Percentiles rank a stretch among this genome's conserved stretches.
phyloP scores from a whole-genome alignment of 2,113 vertebrate genomes.

The Megaptera novaeangliae region DNA sequence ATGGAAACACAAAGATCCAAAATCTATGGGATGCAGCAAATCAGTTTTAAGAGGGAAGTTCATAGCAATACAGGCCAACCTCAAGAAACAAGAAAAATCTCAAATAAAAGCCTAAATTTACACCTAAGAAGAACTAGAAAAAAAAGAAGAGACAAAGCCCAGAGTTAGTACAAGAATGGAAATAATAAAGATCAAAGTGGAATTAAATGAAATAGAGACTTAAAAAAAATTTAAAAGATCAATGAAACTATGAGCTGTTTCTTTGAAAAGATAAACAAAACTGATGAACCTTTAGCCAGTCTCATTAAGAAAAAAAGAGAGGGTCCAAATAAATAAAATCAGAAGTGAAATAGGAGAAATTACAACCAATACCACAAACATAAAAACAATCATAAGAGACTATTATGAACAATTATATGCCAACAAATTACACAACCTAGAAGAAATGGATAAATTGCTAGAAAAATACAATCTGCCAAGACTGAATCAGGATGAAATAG shows the following conservation, averaged over 20 bases:
- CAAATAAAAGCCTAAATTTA: background rate
- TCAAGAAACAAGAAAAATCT: background rate
- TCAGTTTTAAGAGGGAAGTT: background rate
- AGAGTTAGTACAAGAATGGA: background rate
- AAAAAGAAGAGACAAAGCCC: background rate
- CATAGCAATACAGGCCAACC: background rate
- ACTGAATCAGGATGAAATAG: background rate
- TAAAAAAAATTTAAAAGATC: background rate
- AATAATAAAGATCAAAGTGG: background rate
- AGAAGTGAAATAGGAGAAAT: background rate
- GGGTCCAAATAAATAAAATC: background rate
- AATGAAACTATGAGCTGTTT: background rate
- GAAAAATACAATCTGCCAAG: background rate
- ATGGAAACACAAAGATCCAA: background rate
- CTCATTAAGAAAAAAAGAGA: background rate
- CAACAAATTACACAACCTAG: background rate
- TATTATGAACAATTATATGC: background rate
- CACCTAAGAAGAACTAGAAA: background rate
- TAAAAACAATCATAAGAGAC: background rate
- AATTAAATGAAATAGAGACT: background rate
- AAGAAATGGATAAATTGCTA: background rate
- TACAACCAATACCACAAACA: background rate
- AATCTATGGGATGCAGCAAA: background rate
- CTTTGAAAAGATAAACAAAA: background rate
- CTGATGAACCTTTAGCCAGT: background rate